Percentiles rank a stretch among this genome's conserved stretches.
Conservation (phyloP, 1,140 invertebrate species). For the Belonocnema kinseyi region DNA sequence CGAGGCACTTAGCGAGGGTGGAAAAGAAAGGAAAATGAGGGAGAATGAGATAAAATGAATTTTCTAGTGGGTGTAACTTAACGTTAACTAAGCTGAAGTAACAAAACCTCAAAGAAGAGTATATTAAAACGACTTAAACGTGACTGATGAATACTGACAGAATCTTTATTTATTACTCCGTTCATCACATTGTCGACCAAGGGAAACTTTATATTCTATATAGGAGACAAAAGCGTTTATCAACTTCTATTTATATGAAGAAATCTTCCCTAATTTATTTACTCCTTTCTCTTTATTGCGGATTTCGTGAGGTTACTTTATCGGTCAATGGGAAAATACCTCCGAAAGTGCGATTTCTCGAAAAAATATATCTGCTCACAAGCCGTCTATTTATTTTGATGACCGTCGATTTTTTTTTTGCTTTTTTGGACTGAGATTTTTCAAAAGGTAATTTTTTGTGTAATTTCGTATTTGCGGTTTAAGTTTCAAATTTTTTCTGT, state of each 20-base stretch:
- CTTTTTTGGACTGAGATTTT: neutral
- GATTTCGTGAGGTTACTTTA: neutral
- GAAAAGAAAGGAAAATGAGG: conserved; percentile 2
- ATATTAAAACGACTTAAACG: conserved; percentile 30
- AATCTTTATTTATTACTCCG: conserved; percentile 30
- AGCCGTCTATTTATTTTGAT: neutral
- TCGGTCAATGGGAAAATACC: neutral
- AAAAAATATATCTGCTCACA: neutral
- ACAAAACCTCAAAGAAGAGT: conserved; percentile 20
- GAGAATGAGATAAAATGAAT: conserved; percentile 15
- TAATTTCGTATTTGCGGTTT: too few species aligned
- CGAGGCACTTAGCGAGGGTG: conserved; percentile 36
- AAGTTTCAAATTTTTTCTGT: too few species aligned
- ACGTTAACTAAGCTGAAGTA: conserved; percentile 6
- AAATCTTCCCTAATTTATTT: conserved; percentile 28
- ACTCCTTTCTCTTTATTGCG: neutral
- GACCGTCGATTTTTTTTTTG: neutral
- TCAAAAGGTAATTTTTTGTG: too few species aligned
- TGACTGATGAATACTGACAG: conserved; percentile 15
- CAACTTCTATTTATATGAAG: conserved; percentile 24
- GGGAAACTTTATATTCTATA: neutral
- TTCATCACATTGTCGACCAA: conserved; percentile 22
- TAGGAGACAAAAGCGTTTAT: conserved; percentile 13
- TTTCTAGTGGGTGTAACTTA: conserved; percentile 12
- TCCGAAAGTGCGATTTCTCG: neutral